Evolutionary conservation across 2,888 invertebrate genomes (phyloP).

Genomic region (Scaptomyza tumidula): DNA sequence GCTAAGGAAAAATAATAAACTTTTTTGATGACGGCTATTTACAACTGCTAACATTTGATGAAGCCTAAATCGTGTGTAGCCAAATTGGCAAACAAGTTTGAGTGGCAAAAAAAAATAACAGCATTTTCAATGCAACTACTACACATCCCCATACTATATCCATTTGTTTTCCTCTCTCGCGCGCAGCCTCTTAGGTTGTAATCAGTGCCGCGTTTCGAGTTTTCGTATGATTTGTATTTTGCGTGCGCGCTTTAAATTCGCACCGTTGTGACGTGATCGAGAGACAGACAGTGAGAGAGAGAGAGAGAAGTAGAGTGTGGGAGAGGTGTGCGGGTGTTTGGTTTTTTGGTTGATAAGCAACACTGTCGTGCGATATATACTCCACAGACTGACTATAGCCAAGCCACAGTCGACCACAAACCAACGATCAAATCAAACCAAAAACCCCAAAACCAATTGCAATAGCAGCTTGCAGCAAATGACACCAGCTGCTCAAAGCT

Average conservation of each 20-base stretch:
- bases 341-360: constrained; percentile 49
- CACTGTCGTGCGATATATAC: constrained; percentile 54
- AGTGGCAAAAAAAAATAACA: constrained; percentile 36
- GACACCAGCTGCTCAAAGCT: constrained; percentile 27
- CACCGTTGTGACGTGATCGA: constrained; percentile 19
- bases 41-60: constrained; percentile 17
- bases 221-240: constrained; percentile 30
- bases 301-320: too few species aligned
- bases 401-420: constrained; percentile 12
- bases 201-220: constrained; percentile 33
- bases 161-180: constrained; percentile 1
- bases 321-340: not conserved
- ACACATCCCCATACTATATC: constrained; percentile 12
- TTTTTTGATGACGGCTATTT: constrained; percentile 14
- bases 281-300: not conserved
- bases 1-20: constrained; percentile 10
- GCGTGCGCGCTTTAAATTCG: constrained; percentile 36
- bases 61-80: constrained; percentile 41
- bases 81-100: constrained; percentile 70
- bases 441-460: not conserved
- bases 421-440: constrained; percentile 2
- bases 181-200: constrained; percentile 16
- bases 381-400: constrained; percentile 17
- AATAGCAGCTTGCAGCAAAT: constrained; percentile 26
- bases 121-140: constrained; percentile 42